phyloP scores from a whole-genome alignment of 2,888 invertebrate genomes.

The Criorhina ranunculi region DNA sequence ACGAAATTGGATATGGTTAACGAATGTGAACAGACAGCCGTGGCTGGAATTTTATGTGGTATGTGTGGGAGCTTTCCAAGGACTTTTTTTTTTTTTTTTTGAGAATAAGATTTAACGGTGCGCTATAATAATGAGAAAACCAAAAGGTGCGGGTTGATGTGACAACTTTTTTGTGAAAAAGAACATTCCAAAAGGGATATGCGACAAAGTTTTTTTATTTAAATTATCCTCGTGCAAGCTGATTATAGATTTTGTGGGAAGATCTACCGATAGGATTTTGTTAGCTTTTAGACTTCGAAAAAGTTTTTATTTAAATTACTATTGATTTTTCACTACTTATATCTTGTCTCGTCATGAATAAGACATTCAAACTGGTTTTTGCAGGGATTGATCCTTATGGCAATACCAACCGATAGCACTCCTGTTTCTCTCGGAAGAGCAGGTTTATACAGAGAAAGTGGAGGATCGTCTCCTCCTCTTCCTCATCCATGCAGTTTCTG shows the following conservation, averaged over 20 bases:
- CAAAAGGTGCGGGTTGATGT: not conserved
- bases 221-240: not conserved
- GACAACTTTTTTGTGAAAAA: not conserved
- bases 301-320: no score
- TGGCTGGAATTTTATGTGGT: not conserved
- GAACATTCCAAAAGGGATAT: not conserved
- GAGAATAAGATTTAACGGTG: not conserved
- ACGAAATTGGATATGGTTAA: conserved; percentile 22
- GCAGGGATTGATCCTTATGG: no score
- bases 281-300: no score
- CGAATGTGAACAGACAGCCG: conserved; percentile 14
- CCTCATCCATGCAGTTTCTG: no score
- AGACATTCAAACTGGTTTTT: no score
- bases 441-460: no score
- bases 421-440: no score
- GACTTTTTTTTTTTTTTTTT: not conserved
- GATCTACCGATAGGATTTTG: no score
- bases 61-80: not conserved
- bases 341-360: no score
- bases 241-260: not conserved
- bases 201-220: conserved; percentile 2
- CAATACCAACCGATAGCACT: no score
- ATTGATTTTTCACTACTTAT: no score
- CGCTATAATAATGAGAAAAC: conserved; percentile 4
- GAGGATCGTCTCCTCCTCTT: no score